These are phyloP conservation scores for Mionectes macconnelli DNA, from an alignment of 2,113 vertebrate genomes.

Conservation along the genomic window DNA sequence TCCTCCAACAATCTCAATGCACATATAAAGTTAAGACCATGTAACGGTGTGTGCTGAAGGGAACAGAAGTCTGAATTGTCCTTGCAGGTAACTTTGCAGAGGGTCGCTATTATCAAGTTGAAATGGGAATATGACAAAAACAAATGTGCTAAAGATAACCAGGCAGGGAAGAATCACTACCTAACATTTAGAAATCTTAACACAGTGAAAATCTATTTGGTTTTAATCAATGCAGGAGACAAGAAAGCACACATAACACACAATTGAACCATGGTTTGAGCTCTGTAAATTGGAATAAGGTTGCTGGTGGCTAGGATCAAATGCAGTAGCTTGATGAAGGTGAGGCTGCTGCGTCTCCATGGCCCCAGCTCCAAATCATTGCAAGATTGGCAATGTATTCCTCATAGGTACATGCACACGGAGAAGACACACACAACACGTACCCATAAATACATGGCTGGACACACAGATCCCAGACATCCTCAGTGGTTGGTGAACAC, in stretches of 20 bases:
- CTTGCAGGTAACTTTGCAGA: neutral
- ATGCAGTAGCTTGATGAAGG: neutral
- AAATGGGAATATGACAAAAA: neutral
- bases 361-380: neutral
- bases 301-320: neutral
- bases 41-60: neutral
- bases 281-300: neutral
- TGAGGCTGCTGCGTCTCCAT: neutral
- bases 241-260: neutral
- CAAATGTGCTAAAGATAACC: neutral
- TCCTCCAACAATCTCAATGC: neutral
- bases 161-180: neutral
- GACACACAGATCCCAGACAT: neutral
- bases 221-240: neutral
- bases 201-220: neutral
- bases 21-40: neutral
- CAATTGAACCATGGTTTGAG: neutral
- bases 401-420: neutral
- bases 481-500: neutral
- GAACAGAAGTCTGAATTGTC: neutral
- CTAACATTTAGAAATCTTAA: neutral
- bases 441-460: accelerated
- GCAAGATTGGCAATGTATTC: neutral
- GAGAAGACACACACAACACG: neutral
- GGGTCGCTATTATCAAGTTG: neutral